Conservation (phyloP, 2,113 vertebrate species). For the Melanostigma gelatinosum region DNA sequence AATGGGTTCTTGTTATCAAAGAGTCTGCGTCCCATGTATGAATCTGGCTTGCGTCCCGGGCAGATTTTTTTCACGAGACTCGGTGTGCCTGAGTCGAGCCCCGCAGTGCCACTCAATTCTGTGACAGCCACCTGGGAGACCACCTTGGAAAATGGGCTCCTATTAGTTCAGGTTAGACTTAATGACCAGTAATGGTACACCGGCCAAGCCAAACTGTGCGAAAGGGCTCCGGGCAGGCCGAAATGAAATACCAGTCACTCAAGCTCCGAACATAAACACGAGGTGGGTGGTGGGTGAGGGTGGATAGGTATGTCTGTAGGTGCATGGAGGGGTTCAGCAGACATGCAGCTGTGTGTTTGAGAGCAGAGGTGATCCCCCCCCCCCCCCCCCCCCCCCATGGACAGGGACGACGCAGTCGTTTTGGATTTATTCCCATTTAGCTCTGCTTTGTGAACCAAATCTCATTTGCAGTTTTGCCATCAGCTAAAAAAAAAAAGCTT, state of each 20-base stretch:
- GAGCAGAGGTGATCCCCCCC: constrained; percentile 34
- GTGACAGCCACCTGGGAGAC: constrained; percentile 79
- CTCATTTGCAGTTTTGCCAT: constrained; percentile 79
- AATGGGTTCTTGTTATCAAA: constrained; percentile 72
- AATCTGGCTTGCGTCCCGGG: constrained; percentile 53
- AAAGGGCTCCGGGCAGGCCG: constrained; percentile 61
- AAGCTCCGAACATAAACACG: constrained; percentile 78
- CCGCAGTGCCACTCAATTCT: constrained; percentile 61
- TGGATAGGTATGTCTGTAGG: constrained; percentile 57
- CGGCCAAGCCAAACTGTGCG: constrained; percentile 74
- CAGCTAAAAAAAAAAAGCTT: constrained; percentile 62
- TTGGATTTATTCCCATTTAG: constrained; percentile 58
- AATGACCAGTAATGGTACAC: constrained; percentile 83
- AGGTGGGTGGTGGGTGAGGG: constrained; percentile 63
- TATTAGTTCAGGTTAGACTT: constrained; percentile 84
- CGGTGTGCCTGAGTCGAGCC: constrained; percentile 44
- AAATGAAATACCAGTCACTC: constrained; percentile 83
- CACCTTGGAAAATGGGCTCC: constrained; percentile 80
- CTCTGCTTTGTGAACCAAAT: constrained; percentile 64
- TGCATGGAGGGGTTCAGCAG: constrained; percentile 30
- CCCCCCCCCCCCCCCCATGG: constrained; percentile 34
- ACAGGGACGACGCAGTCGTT: constrained; percentile 32
- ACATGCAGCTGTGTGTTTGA: constrained; percentile 50
- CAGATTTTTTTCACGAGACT: constrained; percentile 61
- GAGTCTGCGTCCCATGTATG: constrained; percentile 31